A percentile compares a stretch with the other conserved stretches of the same genome.
Conservation (phyloP, 2,113 vertebrate genomes). For the Paracanthobrama guichenoti region DNA sequence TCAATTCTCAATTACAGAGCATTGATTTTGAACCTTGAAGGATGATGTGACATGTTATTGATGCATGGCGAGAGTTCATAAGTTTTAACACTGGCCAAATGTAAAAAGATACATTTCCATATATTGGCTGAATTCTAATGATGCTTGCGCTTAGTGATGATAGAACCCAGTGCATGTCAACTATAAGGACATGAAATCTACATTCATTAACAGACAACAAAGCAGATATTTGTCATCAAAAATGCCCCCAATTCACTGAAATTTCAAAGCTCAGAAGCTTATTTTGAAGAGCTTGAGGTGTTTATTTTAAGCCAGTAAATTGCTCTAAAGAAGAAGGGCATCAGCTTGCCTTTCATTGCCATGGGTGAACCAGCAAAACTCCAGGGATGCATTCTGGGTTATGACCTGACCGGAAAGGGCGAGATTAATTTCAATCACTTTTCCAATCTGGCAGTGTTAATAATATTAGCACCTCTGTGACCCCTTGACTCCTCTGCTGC, state of each 20-base stretch:
- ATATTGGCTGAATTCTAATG: conserved; percentile 17
- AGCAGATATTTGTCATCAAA: not conserved
- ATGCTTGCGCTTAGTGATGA: not conserved
- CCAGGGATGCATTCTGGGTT: conserved; percentile 46
- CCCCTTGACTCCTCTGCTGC: conserved; percentile 58
- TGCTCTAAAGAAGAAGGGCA: not conserved
- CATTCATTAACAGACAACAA: not conserved
- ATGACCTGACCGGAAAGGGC: conserved; percentile 44
- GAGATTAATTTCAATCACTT: conserved; percentile 67
- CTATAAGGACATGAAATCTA: not conserved
- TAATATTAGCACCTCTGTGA: conserved; percentile 62
- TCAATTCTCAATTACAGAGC: conserved; percentile 59
- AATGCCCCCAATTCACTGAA: not conserved
- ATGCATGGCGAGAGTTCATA: conserved; percentile 46
- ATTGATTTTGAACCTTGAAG: conserved; percentile 61
- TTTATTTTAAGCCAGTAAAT: conserved; percentile 15
- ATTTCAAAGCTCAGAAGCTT: not conserved
- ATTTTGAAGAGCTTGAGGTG: not conserved
- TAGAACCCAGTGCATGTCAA: not conserved
- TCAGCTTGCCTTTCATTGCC: not conserved
- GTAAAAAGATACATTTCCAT: conserved; percentile 47
- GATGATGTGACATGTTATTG: conserved; percentile 50
- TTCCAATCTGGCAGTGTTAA: conserved; percentile 65
- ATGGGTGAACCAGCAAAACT: not conserved
- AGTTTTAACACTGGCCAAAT: conserved; percentile 27